Evolutionary conservation across 2,888 invertebrate species (phyloP).

Genomic region (Colletes collaris): DNA sequence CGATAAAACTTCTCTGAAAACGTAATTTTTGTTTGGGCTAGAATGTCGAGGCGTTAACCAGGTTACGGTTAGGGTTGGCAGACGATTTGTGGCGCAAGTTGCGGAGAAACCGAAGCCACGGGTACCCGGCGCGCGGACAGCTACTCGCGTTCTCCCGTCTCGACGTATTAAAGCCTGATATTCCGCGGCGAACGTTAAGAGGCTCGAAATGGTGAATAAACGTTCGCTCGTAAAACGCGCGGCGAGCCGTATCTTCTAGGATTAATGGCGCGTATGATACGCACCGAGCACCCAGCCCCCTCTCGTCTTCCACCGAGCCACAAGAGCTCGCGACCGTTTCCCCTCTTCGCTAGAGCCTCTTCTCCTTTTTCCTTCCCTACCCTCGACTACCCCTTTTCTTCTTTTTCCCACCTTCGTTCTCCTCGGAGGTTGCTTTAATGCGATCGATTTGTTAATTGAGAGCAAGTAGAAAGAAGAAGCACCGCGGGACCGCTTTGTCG

Average conservation of each 20-base stretch:
- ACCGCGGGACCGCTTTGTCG: constrained; percentile 24
- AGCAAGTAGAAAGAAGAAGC: constrained; percentile 8
- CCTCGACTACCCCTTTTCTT: constrained; percentile 2
- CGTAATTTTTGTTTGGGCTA: too few species aligned
- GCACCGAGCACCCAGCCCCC: constrained; percentile 52
- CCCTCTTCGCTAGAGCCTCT: neutral
- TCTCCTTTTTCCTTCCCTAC: constrained; percentile 3
- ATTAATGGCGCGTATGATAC: constrained; percentile 73
- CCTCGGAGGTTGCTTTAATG: constrained; percentile 1
- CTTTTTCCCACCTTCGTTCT: neutral
- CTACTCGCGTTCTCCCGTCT: constrained; percentile 47
- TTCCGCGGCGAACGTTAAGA: constrained; percentile 71
- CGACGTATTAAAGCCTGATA: constrained; percentile 70
- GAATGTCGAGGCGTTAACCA: too few species aligned
- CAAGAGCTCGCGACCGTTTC: neutral
- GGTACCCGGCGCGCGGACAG: neutral
- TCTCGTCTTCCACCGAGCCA: neutral
- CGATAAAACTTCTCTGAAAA: too few species aligned
- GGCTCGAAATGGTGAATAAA: constrained; percentile 79
- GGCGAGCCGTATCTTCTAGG: constrained; percentile 72
- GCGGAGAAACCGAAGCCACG: neutral
- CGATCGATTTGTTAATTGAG: constrained; percentile 39
- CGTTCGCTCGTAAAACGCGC: constrained; percentile 77
- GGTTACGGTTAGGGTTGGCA: too few species aligned
- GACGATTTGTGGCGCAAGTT: neutral